Base-by-base conservation (phyloP, 2,888 invertebrate genomes). In the Thereva nobilitata region DNA sequence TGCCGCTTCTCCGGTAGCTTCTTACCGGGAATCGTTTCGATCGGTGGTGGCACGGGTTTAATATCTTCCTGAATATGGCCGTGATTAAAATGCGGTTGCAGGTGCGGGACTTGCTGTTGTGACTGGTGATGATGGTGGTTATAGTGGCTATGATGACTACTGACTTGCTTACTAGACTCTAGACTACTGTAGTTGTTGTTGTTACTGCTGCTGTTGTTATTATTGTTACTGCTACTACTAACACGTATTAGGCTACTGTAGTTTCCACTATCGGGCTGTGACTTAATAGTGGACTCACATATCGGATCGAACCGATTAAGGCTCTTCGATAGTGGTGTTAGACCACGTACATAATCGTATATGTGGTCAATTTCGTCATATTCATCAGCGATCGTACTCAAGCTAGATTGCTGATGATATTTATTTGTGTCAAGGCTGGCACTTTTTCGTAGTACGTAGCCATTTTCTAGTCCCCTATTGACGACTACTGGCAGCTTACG, bases 321-420 rank as follows among this genome's bases (percentile, higher is more conserved):
- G 75, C 87, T 91, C 79, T 93, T 92, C 4, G 95, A 94, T 38
- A 94, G 84, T 1, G 94, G 94, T 59, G 95, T 95, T 73, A 96
- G 91, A 1, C 96, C 95, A 70, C 96, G 85, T 0, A 97, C 95
- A 79, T 96, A 97, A 78, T 95, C 95, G 78, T 97, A 97, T 72
- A 97, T 94, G 81, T 96, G 94, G 83, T 97, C 96, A 73, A 97
- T 95, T 82, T 97, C 95, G 74, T 95, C 94, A 80, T 96, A 95
- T 75, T 95, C 94, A 77, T 93, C 92, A 40, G 89, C 90, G 76
- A 86, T 84, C 73, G 85, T 86, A 72, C 83, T 84, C 72, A 83
- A 83, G 75, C 84, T 83, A 41, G 72, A 72, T 71, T 78, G 80
- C 69, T 75, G 77, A 71, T 83, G 83, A 73, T 83, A 84, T 74